phyloP scores from a whole-genome alignment of 2,113 vertebrate species.

The Myotis brandtii region DNA sequence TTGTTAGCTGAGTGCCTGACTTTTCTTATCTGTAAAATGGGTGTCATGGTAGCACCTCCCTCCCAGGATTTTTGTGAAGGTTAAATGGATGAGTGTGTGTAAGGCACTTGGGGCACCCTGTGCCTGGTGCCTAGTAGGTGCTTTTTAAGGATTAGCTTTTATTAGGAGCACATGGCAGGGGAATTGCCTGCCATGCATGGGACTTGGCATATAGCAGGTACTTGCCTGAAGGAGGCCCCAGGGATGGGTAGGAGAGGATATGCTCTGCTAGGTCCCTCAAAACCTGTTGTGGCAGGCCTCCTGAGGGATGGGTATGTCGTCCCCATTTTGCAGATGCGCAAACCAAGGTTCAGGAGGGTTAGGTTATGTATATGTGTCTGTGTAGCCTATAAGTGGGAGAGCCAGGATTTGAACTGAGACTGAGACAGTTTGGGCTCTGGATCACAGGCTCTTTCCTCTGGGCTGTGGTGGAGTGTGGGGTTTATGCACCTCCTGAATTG shows the following conservation, averaged over 20 bases:
- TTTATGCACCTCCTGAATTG: background rate
- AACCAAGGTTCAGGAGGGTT: background rate
- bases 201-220: background rate
- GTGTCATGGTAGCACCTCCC: background rate
- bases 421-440: background rate
- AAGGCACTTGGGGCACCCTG: background rate
- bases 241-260: background rate
- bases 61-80: background rate
- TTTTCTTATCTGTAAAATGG: background rate
- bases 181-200: background rate
- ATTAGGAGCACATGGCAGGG: background rate
- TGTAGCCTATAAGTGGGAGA: background rate
- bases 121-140: background rate
- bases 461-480: background rate
- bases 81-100: too few relatives aligned
- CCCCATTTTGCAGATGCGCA: background rate
- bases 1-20: rapidly evolving
- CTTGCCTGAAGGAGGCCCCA: background rate
- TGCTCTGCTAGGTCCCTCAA: background rate
- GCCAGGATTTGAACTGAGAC: background rate
- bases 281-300: background rate
- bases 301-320: background rate
- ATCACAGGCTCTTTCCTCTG: background rate
- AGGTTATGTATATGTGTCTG: background rate
- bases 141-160: background rate